phyloP scores from a whole-genome alignment of 2,113 vertebrate species.

The Loxodonta africana region DNA sequence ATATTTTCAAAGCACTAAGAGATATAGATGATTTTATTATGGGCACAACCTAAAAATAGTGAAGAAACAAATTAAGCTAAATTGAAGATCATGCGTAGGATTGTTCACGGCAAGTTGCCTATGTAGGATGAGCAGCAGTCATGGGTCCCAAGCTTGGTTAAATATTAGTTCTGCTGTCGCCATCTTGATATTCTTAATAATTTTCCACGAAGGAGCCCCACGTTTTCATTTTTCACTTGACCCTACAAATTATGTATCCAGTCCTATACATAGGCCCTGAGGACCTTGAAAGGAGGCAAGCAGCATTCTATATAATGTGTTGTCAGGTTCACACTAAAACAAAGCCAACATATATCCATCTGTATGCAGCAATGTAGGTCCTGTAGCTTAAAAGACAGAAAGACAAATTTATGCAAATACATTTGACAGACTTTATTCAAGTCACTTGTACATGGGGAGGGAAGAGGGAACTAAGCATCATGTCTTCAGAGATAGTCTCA shows the following conservation, averaged over 20 bases:
- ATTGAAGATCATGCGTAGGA: not conserved
- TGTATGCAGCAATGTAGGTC: not conserved
- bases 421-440: not conserved
- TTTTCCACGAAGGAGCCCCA: not conserved
- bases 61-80: not conserved
- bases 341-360: not conserved
- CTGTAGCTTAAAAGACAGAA: not conserved
- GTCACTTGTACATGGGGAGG: not conserved
- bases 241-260: not conserved
- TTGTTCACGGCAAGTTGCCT: not conserved
- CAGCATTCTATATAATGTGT: not conserved
- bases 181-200: not conserved
- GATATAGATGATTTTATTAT: not conserved
- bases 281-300: not conserved
- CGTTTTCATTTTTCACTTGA: not conserved
- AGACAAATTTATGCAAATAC: not conserved
- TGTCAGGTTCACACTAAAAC: not conserved
- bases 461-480: not conserved
- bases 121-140: not conserved
- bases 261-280: not conserved
- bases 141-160: not conserved
- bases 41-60: conserved; percentile 10
- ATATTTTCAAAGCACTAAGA: not conserved
- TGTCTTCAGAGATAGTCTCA: not conserved
- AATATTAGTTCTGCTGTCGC: not conserved